These are phyloP conservation scores for Napeogenes sylphis DNA, from an alignment of 2,888 invertebrate species.

Conservation along the genomic window DNA sequence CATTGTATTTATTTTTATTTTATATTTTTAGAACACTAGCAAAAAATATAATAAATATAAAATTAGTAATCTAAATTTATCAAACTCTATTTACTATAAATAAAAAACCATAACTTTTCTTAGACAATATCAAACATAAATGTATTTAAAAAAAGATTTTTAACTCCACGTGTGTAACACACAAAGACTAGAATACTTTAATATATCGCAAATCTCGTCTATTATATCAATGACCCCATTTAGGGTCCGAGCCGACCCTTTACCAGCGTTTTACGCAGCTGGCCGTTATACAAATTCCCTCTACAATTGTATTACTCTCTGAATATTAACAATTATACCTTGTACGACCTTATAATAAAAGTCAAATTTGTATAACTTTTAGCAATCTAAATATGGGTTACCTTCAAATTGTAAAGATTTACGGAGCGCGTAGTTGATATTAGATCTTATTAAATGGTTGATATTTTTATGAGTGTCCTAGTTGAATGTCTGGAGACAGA, in stretches of 20 bases:
- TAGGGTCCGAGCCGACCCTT: slow-evolving; percentile 24
- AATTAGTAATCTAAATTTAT: too few relatives aligned
- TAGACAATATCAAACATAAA: too few relatives aligned
- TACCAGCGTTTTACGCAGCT: slow-evolving; percentile 24
- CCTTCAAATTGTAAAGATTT: not conserved
- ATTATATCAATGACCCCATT: slow-evolving; percentile 27
- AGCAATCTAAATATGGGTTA: not conserved
- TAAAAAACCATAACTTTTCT: too few relatives aligned
- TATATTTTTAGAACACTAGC: too few relatives aligned
- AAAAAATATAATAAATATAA: too few relatives aligned
- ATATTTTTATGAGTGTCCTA: not conserved
- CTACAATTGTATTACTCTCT: slow-evolving; percentile 14
- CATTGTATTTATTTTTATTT: too few relatives aligned
- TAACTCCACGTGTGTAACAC: not conserved
- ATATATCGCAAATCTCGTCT: slow-evolving; percentile 24
- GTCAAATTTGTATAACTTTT: not conserved
- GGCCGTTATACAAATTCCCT: slow-evolving; percentile 26
- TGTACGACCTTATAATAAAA: slow-evolving; percentile 1
- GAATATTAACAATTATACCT: slow-evolving; percentile 5
- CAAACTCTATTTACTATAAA: too few relatives aligned
- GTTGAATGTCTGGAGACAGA: not conserved
- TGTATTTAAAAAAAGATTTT: not conserved
- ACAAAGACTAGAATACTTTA: slow-evolving; percentile 10
- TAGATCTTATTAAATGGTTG: not conserved
- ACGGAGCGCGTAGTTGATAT: not conserved